Percentiles rank a stretch among this genome's conserved stretches.
These are phyloP conservation scores for Lanius collurio DNA, from an alignment of 2,113 vertebrate genomes.

Conservation along the genomic window DNA sequence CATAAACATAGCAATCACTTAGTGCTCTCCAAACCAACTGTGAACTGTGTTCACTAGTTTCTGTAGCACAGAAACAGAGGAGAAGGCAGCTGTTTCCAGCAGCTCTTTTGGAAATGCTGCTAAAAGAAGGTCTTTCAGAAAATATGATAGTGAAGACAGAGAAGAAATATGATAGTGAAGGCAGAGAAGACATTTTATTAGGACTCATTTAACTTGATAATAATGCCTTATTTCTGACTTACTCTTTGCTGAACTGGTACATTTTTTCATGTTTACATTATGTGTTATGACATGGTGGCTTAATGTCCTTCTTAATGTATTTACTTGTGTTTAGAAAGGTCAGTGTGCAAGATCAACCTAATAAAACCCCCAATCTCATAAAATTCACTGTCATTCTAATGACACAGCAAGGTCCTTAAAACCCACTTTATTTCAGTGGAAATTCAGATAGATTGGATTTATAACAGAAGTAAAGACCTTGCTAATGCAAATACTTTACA, in stretches of 20 bases:
- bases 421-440: not conserved
- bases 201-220: not conserved
- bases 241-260: not conserved
- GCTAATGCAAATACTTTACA: not conserved
- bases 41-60: not conserved
- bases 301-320: not conserved
- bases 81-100: not conserved
- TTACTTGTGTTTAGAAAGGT: not conserved
- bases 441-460: not conserved
- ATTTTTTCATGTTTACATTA: not conserved
- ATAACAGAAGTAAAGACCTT: not conserved
- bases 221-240: not conserved
- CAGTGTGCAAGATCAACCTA: not conserved
- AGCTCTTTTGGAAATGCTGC: not conserved
- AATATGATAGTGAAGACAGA: not conserved
- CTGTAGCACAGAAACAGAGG: not conserved
- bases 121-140: not conserved
- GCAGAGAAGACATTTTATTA: not conserved
- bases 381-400: not conserved
- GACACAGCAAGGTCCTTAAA: not conserved
- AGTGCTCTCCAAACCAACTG: not conserved
- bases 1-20: constrained; percentile 41
- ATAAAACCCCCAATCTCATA: not conserved
- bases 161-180: not conserved
- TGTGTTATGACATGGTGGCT: not conserved